Base-by-base conservation (phyloP, 2,888 invertebrate genomes). In the Notocelia uddmanniana region DNA sequence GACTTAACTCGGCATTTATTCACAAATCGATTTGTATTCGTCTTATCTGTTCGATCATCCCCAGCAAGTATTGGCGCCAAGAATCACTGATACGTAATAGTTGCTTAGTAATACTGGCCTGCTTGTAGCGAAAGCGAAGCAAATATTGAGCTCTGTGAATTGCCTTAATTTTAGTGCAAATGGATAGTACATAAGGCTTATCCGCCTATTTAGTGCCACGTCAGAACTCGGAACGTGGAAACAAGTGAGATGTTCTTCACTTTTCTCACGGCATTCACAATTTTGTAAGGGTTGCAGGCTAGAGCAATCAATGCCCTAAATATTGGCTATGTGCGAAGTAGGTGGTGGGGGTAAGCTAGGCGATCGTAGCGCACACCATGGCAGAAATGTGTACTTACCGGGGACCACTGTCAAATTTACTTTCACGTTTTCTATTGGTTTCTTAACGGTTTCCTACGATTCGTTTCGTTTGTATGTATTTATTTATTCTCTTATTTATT, bases 1-100 rank as follows among this genome's bases (percentile, higher is more conserved):
- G 68, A 68, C 13, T 59, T 59, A 37, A 31, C 8, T 50, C 19
- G 15, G 62, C 50, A 45, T 45, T 45, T 50, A 45, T 45, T 45
- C n/a, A n/a, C 45, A n/a, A 45, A n/a, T 45, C 45, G 45, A 45
- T 45, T n/a, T 45, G 45, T n/a, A n/a, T 45, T 13, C 45, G 45
- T 0, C 2, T n/a, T 26, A 26, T 6, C n/a, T 45, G 13, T 45
- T 5, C 8, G n/a, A n/a, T n/a, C n/a, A 45, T 45, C 13, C 37
- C n/a, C 41, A 45, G 0, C 8, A 45, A 45, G n/a, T n/a, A n/a
- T 6, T 45, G 6, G 1, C 1, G n/a, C n/a, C 3, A 5, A 15
- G 41, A 41, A 1, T 1, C 15, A 2, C 1, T n/a, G 45, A 45
- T n/a, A 45, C 45, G n/a, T n/a, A n/a, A 45, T n/a, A 6, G 45